phyloP scores from a whole-genome alignment of 2,113 vertebrate genomes.

The Phylloscopus trochiloides region DNA sequence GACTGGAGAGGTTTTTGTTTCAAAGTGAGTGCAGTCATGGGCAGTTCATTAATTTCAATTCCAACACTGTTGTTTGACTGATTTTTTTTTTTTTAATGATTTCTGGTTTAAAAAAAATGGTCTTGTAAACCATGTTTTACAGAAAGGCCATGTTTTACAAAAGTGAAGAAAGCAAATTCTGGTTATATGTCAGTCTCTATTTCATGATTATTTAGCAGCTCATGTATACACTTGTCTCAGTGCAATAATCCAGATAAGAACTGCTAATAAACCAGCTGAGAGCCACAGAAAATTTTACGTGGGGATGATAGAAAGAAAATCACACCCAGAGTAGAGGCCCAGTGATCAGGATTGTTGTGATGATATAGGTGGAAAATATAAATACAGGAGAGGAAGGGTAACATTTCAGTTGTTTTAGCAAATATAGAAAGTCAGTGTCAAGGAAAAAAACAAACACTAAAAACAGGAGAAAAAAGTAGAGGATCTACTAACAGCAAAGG shows the following conservation, averaged over 20 bases:
- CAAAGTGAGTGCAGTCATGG: not conserved
- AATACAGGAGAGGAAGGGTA: not conserved
- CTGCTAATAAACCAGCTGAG: not conserved
- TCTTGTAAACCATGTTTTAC: not conserved
- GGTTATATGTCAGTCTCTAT: not conserved
- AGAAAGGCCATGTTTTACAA: not conserved
- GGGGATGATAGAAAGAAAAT: not conserved
- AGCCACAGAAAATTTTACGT: not conserved
- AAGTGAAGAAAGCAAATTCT: not conserved
- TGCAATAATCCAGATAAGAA: not conserved
- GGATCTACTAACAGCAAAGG: not conserved
- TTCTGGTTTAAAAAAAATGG: not conserved
- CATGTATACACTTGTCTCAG: not conserved
- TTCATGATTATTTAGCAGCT: not conserved
- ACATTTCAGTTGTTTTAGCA: not conserved
- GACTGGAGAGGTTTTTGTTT: not conserved
- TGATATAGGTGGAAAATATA: not conserved
- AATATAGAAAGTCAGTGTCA: not conserved
- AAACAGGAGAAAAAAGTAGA: not conserved
- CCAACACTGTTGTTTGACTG: not conserved
- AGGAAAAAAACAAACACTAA: not conserved
- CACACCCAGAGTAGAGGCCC: not conserved
- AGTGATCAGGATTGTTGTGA: not conserved
- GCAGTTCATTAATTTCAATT: not conserved
- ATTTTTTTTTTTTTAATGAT: not conserved